Percentiles rank a stretch among this genome's conserved stretches.
Evolutionary conservation across 2,888 invertebrate genomes (phyloP).

Genomic region (Anticlea derivata): DNA sequence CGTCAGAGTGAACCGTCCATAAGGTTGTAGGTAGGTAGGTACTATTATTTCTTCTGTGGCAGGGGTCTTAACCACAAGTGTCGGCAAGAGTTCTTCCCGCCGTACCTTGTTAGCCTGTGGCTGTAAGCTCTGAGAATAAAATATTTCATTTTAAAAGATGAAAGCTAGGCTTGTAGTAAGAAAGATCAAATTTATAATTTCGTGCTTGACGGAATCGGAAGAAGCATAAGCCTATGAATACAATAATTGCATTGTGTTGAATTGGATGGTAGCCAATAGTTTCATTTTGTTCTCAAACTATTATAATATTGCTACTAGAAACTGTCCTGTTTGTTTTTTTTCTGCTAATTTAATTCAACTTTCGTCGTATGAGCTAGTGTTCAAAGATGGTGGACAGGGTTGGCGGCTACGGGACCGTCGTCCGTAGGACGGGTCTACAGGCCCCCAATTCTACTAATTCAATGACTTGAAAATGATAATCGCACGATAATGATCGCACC

Average conservation of each 20-base stretch:
- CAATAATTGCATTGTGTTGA: slow-evolving; percentile 29
- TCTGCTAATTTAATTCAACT: neutral
- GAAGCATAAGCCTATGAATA: slow-evolving; percentile 27
- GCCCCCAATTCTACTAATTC: too few relatives aligned
- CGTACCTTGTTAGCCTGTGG: slow-evolving; percentile 16
- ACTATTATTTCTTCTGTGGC: slow-evolving; percentile 1
- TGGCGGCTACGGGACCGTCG: too few relatives aligned
- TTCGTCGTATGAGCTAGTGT: neutral
- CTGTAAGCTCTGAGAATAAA: slow-evolving; percentile 1
- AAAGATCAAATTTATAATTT: too few relatives aligned
- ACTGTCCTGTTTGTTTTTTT: slow-evolving; percentile 14
- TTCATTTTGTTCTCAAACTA: slow-evolving; percentile 39
- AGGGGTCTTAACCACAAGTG: slow-evolving; percentile 36
- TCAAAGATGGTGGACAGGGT: too few relatives aligned
- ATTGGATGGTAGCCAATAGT: slow-evolving; percentile 49
- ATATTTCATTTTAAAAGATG: neutral
- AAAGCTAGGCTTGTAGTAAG: too few relatives aligned
- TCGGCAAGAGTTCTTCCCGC: slow-evolving; percentile 29
- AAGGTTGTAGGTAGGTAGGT: neutral
- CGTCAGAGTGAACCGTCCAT: neutral
- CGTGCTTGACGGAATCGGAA: slow-evolving; percentile 17
- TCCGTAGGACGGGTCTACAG: too few relatives aligned
- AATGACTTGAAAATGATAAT: too few relatives aligned
- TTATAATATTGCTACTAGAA: slow-evolving; percentile 43
- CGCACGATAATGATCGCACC: too few relatives aligned